Percentiles rank a stretch among this genome's conserved stretches.
phyloP scores from a whole-genome alignment of 2,888 invertebrate species.

The Eustalomyia histrio region DNA sequence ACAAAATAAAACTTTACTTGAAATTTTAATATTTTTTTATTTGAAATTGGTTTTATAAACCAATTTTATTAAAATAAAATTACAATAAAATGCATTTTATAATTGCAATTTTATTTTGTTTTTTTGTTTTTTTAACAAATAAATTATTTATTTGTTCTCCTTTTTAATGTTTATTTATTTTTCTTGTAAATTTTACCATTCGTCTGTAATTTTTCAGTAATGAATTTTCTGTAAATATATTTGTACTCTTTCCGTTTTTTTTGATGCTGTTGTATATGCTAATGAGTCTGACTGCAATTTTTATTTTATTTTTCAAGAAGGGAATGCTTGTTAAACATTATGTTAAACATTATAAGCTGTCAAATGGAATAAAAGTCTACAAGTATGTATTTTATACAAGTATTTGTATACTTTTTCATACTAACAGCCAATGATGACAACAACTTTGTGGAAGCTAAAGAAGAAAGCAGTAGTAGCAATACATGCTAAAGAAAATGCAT shows the following conservation, averaged over 20 bases:
- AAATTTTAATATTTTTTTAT: too few species aligned
- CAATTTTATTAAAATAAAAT: too few species aligned
- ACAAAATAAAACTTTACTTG: too few species aligned
- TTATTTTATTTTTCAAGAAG: not conserved
- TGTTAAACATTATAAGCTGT: slow-evolving; percentile 2
- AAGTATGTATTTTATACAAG: slow-evolving; percentile 1
- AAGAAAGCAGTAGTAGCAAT: too few species aligned
- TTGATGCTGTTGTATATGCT: not conserved
- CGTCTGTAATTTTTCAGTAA: not conserved
- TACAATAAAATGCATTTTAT: too few species aligned
- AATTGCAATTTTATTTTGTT: not conserved
- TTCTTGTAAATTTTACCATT: not conserved
- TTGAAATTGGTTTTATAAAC: too few species aligned
- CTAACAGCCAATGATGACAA: not conserved
- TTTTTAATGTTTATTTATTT: not conserved
- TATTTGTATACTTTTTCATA: not conserved
- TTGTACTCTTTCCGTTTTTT: not conserved
- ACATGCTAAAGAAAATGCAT: too few species aligned
- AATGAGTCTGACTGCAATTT: slow-evolving; percentile 4
- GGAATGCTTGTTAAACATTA: slow-evolving; percentile 1
- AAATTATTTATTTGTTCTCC: slow-evolving; percentile 5
- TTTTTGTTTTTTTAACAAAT: not conserved
- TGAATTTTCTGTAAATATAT: not conserved
- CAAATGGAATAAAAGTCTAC: not conserved
- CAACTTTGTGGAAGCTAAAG: too few species aligned